A percentile compares a stretch with the other conserved stretches of the same genome.
phyloP scores from a whole-genome alignment of 2,113 vertebrate genomes.

The Pollachius pollachius region DNA sequence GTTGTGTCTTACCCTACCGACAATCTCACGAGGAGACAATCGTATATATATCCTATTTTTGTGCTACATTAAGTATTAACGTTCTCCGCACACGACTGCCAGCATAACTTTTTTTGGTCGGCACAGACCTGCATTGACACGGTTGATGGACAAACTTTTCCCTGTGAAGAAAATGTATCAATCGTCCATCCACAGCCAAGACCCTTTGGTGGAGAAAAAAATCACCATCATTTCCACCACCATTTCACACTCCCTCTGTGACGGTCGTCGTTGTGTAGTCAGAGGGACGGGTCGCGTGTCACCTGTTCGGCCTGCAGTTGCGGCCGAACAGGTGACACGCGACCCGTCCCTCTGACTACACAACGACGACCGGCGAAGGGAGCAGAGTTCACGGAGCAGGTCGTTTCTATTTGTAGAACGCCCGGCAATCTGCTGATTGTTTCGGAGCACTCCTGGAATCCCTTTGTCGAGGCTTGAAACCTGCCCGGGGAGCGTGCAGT shows the following conservation, averaged over 20 bases:
- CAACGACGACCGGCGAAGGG: conserved; percentile 16
- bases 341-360: neutral
- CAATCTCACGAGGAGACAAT: conserved; percentile 66
- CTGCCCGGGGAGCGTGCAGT: neutral
- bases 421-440: conserved; percentile 1
- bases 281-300: neutral
- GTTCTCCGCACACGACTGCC: neutral
- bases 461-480: conserved; percentile 9
- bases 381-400: conserved; percentile 26
- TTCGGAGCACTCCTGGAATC: conserved; percentile 22
- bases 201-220: no score
- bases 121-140: no score
- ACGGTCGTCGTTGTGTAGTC: conserved; percentile 9
- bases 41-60: conserved; percentile 3
- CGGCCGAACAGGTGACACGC: conserved; percentile 8
- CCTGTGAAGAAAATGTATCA: no score
- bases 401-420: conserved; percentile 41
- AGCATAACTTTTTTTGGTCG: no score
- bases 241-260: no score
- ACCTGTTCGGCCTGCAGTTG: conserved; percentile 39
- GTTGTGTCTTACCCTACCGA: conserved; percentile 46
- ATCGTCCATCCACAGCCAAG: no score
- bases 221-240: no score
- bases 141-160: no score
- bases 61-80: neutral